Percentiles rank a stretch among this genome's conserved stretches.
phyloP scores from a whole-genome alignment of 2,888 invertebrate species.

The Apamea sordens region DNA sequence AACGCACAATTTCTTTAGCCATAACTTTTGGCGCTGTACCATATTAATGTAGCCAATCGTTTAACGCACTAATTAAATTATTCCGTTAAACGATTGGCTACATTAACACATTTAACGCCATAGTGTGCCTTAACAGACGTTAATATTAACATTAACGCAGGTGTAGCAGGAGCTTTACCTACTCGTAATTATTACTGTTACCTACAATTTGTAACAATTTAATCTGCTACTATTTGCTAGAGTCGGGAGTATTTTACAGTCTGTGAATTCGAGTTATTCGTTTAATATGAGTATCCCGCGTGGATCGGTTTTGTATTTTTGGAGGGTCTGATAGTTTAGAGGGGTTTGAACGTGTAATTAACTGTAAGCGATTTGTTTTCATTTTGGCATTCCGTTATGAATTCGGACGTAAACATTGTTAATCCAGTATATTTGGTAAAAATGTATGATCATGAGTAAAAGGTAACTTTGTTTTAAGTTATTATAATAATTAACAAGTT shows the following conservation, averaged over 20 bases:
- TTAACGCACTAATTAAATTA: not conserved
- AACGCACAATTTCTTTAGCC: no score
- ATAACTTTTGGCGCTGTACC: not conserved
- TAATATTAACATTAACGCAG: not conserved
- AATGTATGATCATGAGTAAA: not conserved
- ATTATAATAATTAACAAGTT: not conserved
- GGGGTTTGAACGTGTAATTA: not conserved
- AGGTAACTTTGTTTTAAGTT: not conserved
- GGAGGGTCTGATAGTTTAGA: not conserved
- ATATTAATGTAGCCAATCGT: not conserved
- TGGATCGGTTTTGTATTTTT: conserved; percentile 8
- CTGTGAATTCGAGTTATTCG: conserved; percentile 48
- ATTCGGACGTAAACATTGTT: no score
- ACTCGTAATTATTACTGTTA: conserved; percentile 78
- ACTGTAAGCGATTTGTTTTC: conserved; percentile 1
- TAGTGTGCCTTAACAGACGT: not conserved
- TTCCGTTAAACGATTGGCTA: no score
- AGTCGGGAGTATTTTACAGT: conserved; percentile 45
- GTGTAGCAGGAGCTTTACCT: conserved; percentile 59
- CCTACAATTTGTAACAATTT: conserved; percentile 77
- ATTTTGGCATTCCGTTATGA: not conserved
- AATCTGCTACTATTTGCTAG: conserved; percentile 57
- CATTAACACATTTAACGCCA: not conserved
- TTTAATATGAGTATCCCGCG: not conserved
- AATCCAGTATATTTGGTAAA: not conserved